These are phyloP conservation scores for Schrankia costaestrigalis DNA, from an alignment of 2,888 invertebrate genomes.

Conservation along the genomic window DNA sequence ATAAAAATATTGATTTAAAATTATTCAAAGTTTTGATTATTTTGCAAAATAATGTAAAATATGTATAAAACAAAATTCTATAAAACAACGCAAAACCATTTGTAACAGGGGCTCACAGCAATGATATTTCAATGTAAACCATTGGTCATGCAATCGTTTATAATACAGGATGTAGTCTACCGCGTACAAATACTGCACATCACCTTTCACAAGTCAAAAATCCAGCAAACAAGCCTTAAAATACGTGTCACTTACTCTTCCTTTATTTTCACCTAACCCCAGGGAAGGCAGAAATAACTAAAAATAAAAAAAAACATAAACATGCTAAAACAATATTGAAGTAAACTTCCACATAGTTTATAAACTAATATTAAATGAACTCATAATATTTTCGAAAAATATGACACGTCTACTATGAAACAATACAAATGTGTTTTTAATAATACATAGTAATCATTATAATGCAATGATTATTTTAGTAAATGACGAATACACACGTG, in stretches of 20 bases:
- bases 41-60: no score
- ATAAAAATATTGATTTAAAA: no score
- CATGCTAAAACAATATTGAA: slow-evolving; percentile 52
- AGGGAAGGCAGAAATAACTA: slow-evolving; percentile 72
- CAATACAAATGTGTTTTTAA: slow-evolving; percentile 4
- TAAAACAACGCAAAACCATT: no score
- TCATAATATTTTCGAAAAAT: slow-evolving; percentile 17
- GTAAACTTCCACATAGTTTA: slow-evolving; percentile 17
- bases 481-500: slow-evolving; percentile 14
- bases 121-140: slow-evolving; percentile 14
- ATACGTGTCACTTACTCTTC: slow-evolving; percentile 67
- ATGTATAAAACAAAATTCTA: no score
- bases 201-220: slow-evolving; percentile 47
- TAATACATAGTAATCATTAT: neutral
- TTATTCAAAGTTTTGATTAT: no score
- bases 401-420: slow-evolving; percentile 7
- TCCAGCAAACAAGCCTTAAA: slow-evolving; percentile 63
- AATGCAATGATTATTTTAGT: slow-evolving; percentile 17
- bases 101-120: slow-evolving; percentile 13
- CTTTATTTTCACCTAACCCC: slow-evolving; percentile 67
- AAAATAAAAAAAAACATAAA: slow-evolving; percentile 63
- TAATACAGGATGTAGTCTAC: slow-evolving; percentile 30
- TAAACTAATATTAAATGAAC: slow-evolving; percentile 13
- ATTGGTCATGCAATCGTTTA: slow-evolving; percentile 35
- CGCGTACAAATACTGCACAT: slow-evolving; percentile 36